A percentile compares a stretch with the other conserved stretches of the same genome.
phyloP scores from a whole-genome alignment of 1,140 invertebrate genomes.

The Drosophila miranda region DNA sequence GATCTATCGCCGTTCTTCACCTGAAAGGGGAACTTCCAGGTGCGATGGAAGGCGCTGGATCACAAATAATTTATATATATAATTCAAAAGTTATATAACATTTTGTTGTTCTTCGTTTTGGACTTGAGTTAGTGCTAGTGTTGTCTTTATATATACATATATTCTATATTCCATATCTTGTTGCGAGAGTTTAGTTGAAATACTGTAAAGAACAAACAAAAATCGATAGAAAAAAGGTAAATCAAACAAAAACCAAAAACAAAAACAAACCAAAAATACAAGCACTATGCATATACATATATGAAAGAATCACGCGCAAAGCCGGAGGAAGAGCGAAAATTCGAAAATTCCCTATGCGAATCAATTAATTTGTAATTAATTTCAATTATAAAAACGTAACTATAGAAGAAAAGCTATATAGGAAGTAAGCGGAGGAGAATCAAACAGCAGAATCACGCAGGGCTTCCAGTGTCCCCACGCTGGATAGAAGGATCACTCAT shows the following conservation, averaged over 20 bases:
- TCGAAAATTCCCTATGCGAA: constrained; percentile 78
- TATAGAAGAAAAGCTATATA: constrained; percentile 34
- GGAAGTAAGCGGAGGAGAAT: constrained; percentile 16
- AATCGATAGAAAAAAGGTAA: constrained; percentile 51
- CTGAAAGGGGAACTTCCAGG: constrained; percentile 8
- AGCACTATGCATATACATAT: constrained; percentile 12
- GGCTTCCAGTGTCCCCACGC: constrained; percentile 71
- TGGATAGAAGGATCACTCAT: constrained; percentile 1
- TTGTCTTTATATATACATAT: constrained; percentile 54
- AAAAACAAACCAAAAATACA: constrained; percentile 25
- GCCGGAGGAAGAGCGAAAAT: constrained; percentile 32
- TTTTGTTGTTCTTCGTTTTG: constrained; percentile 52
- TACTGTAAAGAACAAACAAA: constrained; percentile 47
- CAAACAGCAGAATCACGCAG: constrained; percentile 77
- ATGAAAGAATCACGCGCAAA: constrained; percentile 30
- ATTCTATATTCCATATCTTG: constrained; percentile 53
- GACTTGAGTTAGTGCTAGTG: constrained; percentile 73
- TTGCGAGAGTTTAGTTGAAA: constrained; percentile 67
- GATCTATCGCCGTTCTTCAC: constrained; percentile 83
- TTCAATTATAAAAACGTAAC: constrained; percentile 68
- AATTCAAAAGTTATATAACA: constrained; percentile 47
- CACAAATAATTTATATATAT: constrained; percentile 49
- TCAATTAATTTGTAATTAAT: constrained; percentile 83
- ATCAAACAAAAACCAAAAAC: constrained; percentile 18
- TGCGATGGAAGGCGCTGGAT: constrained; percentile 51